A percentile compares a stretch with the other conserved stretches of the same genome.
These are phyloP conservation scores for Chironomus riparius DNA, from an alignment of 2,888 invertebrate species.

Conservation along the genomic window DNA sequence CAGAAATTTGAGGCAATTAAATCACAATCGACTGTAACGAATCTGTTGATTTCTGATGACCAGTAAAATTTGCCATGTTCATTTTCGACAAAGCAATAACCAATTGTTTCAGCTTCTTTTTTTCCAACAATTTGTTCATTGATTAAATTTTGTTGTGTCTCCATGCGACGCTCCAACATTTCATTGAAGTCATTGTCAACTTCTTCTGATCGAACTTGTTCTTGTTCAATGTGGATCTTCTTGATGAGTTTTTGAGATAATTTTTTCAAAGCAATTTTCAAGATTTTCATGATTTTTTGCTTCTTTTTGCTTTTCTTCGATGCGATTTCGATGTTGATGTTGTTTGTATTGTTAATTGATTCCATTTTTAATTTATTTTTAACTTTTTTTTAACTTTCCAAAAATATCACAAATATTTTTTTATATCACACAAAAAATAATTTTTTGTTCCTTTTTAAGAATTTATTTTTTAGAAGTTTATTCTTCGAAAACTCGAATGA, in stretches of 20 bases:
- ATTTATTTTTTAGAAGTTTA: neutral
- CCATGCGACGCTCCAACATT: conserved; percentile 18
- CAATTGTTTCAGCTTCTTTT: neutral
- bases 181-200: conserved; percentile 21
- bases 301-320: neutral
- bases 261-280: conserved; percentile 9
- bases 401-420: conserved; percentile 4
- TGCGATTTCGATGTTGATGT: conserved; percentile 18
- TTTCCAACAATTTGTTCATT: conserved; percentile 12
- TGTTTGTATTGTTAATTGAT: conserved; percentile 21
- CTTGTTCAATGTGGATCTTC: neutral
- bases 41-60: conserved; percentile 15
- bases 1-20: conserved; percentile 13
- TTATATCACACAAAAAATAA: neutral
- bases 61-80: conserved; percentile 25
- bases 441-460: neutral
- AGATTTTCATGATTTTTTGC: conserved; percentile 12
- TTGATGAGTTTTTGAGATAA: neutral
- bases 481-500: neutral
- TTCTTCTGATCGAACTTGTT: neutral
- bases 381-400: neutral
- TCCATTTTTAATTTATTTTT: conserved; percentile 13
- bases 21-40: conserved; percentile 16
- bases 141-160: conserved; percentile 10
- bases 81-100: conserved; percentile 18